A percentile compares a stretch with the other conserved stretches of the same genome.
Evolutionary conservation across 2,797 vertebrate genomes (phyloP).

Genomic region (Pangasius mekongensis): DNA sequence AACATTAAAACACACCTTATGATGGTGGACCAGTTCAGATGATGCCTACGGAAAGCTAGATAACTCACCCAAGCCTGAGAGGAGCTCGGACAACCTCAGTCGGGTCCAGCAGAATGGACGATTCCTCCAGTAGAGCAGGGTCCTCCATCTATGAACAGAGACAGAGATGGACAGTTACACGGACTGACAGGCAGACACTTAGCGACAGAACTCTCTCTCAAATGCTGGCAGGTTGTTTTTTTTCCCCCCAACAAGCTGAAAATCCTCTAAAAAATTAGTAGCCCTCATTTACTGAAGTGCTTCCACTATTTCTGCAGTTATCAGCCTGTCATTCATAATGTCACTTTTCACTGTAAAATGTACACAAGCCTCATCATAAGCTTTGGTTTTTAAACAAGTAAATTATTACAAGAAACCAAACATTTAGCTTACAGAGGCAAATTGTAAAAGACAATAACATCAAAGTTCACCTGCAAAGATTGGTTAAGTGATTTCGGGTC

Average conservation of each 20-base stretch:
- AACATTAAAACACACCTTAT: not conserved
- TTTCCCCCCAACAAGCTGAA: not conserved
- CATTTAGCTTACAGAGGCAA: conserved; percentile 63
- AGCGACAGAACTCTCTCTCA: not conserved
- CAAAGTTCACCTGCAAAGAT: conserved; percentile 41
- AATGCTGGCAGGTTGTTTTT: not conserved
- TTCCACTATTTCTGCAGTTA: not conserved
- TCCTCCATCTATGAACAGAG: conserved; percentile 90
- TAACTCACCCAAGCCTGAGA: conserved; percentile 88
- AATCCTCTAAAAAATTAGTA: not conserved
- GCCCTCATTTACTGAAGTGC: not conserved
- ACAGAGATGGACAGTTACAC: conserved; percentile 69
- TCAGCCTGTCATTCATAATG: not conserved
- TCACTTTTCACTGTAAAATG: not conserved
- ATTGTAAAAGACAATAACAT: conserved; percentile 57
- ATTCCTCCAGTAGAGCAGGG: conserved; percentile 94
- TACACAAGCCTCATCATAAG: not conserved
- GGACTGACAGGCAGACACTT: not conserved
- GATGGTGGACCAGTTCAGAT: not conserved
- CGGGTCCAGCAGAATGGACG: conserved; percentile 87
- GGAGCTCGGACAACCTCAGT: conserved; percentile 85
- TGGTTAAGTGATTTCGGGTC: conserved; percentile 41
- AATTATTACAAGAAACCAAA: conserved; percentile 55
- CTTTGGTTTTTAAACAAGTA: conserved; percentile 31
- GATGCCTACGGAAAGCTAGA: not conserved